These are phyloP conservation scores for Tiphia femorata DNA, from an alignment of 2,888 invertebrate genomes.

Conservation along the genomic window DNA sequence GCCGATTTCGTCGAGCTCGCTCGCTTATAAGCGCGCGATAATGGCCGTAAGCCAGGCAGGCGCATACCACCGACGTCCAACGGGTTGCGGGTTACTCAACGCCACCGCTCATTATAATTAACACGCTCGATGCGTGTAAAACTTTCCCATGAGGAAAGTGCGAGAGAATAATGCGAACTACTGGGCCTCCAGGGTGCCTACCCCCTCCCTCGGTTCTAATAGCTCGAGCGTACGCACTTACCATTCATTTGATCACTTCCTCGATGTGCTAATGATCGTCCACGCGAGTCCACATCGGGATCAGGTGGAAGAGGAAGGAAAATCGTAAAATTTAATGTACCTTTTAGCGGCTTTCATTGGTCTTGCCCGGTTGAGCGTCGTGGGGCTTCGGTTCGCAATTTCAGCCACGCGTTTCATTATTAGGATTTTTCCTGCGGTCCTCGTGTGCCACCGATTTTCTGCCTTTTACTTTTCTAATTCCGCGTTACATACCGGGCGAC, in stretches of 20 bases:
- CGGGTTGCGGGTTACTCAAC: conserved; percentile 61
- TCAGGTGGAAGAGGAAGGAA: too few relatives aligned
- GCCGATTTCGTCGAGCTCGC: conserved; percentile 46
- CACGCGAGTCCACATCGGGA: too few relatives aligned
- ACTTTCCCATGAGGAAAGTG: conserved; percentile 68
- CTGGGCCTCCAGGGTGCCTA: too few relatives aligned
- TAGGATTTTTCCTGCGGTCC: too few relatives aligned
- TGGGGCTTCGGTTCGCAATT: too few relatives aligned
- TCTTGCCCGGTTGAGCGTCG: neutral
- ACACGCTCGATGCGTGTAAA: conserved; percentile 63
- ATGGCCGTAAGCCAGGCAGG: conserved; percentile 22
- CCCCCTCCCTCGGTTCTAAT: too few relatives aligned
- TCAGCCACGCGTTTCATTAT: too few relatives aligned
- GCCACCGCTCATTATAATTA: conserved; percentile 66
- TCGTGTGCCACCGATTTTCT: too few relatives aligned
- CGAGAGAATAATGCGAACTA: too few relatives aligned
- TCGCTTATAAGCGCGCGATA: conserved; percentile 36
- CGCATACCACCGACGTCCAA: conserved; percentile 15
- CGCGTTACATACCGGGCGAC: too few relatives aligned
- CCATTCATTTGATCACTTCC: conserved; percentile 54
- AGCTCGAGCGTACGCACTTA: conserved; percentile 49
- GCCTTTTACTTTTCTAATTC: too few relatives aligned
- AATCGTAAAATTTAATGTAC: conserved; percentile 26
- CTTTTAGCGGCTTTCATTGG: conserved; percentile 18
- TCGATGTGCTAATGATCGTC: conserved; percentile 39